A percentile compares a stretch with the other conserved stretches of the same genome.
These are phyloP conservation scores for Drymonia ruficornis DNA, from an alignment of 2,888 invertebrate species.

Conservation along the genomic window DNA sequence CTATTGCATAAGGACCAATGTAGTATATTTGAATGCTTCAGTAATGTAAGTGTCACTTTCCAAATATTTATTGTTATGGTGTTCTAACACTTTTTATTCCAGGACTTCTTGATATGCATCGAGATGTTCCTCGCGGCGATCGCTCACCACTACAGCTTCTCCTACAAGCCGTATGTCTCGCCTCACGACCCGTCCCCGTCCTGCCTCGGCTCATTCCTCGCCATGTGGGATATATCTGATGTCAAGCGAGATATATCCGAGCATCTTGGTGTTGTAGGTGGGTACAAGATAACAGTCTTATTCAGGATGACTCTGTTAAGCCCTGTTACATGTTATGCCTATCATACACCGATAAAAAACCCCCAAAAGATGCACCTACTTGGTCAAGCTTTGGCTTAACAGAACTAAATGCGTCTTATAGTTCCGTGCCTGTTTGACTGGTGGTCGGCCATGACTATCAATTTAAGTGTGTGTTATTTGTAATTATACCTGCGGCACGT, in stretches of 20 bases:
- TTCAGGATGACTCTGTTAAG: no score
- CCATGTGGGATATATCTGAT: conserved; percentile 99
- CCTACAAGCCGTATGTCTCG: conserved; percentile 92
- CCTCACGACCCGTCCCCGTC: conserved; percentile 79
- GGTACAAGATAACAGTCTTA: conserved; percentile 40
- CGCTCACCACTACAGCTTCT: conserved; percentile 98
- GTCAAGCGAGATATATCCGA: conserved; percentile 96
- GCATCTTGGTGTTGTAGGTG: conserved; percentile 95
- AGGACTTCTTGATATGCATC: conserved; percentile 98
- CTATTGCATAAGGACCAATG: no score
- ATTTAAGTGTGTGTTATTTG: no score
- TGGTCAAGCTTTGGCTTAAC: no score
- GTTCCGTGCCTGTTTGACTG: no score
- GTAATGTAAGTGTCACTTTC: not conserved
- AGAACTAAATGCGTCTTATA: no score
- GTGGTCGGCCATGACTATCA: no score
- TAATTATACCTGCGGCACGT: no score
- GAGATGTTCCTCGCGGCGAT: conserved; percentile 99
- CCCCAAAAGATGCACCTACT: no score
- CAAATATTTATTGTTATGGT: not conserved
- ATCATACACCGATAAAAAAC: no score
- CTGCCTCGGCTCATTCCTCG: conserved; percentile 92
- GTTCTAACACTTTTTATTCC: conserved; percentile 46
- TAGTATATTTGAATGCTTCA: no score
- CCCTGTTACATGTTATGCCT: no score